Percentiles rank a stretch among this genome's conserved stretches.
phyloP scores from a whole-genome alignment of 2,797 vertebrate species.

The Kryptopterus vitreolus region DNA sequence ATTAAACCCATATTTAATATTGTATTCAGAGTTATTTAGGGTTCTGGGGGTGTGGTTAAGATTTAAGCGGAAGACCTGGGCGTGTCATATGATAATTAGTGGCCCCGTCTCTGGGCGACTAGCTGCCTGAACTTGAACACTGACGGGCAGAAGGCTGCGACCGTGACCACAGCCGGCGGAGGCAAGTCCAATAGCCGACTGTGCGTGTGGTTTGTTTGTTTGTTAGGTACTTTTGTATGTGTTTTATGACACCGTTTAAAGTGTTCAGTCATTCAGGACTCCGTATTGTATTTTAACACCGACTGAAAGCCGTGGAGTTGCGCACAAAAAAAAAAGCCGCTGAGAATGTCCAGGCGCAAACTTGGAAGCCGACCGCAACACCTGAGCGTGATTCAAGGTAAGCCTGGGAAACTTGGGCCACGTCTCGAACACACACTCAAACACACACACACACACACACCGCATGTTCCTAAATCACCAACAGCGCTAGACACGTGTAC shows the following conservation, averaged over 20 bases:
- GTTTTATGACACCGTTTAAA: constrained; percentile 21
- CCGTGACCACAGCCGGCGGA: constrained; percentile 28
- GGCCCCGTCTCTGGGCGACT: constrained; percentile 61
- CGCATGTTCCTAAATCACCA: background rate
- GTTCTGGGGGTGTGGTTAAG: constrained; percentile 63
- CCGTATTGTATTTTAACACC: background rate
- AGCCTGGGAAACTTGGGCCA: constrained; percentile 24
- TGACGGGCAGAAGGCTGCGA: constrained; percentile 55
- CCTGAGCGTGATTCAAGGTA: constrained; percentile 80
- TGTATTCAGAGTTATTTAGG: background rate
- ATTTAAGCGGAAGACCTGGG: constrained; percentile 58
- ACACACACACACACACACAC: background rate
- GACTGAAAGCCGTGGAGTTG: background rate
- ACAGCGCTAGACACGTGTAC: background rate
- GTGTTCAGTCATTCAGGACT: background rate
- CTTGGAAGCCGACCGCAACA: constrained; percentile 82
- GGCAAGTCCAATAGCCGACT: background rate
- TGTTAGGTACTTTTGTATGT: background rate
- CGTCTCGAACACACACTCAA: background rate
- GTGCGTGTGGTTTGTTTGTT: background rate
- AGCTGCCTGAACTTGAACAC: constrained; percentile 79
- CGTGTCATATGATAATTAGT: constrained; percentile 59
- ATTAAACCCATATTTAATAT: background rate
- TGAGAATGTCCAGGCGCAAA: constrained; percentile 80
- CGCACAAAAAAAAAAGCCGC: background rate